These are phyloP conservation scores for Rhodophaea formosa DNA, from an alignment of 2,888 invertebrate genomes.

Conservation along the genomic window DNA sequence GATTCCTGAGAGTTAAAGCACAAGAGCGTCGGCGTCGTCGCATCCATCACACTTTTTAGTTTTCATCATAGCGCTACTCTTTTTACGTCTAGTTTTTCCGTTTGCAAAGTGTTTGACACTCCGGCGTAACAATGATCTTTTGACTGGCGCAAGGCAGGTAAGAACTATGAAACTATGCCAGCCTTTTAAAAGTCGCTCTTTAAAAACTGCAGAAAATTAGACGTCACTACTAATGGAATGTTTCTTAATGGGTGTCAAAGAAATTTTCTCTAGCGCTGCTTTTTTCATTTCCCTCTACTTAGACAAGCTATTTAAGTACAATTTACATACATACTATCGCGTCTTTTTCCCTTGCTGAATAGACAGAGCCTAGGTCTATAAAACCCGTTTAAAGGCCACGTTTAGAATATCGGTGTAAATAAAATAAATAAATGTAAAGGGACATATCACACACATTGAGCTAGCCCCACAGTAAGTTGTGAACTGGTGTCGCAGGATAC, in stretches of 20 bases:
- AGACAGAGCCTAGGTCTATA: too few species aligned
- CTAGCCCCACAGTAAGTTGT: too few species aligned
- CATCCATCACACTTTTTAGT: background rate
- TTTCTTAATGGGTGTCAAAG: slow-evolving; percentile 8
- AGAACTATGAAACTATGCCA: slow-evolving; percentile 45
- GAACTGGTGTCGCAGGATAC: too few species aligned
- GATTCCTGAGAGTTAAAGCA: too few species aligned
- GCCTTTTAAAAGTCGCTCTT: slow-evolving; percentile 37
- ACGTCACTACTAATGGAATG: slow-evolving; percentile 41
- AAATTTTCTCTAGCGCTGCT: slow-evolving; percentile 3
- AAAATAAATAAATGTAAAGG: too few species aligned
- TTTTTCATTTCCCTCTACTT: background rate
- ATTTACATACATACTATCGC: too few species aligned
- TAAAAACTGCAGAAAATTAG: slow-evolving; percentile 56
- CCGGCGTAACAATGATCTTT: slow-evolving; percentile 67
- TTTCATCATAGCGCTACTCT: background rate
- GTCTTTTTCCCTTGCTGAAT: too few species aligned
- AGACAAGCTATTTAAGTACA: background rate
- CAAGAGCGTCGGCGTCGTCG: too few species aligned
- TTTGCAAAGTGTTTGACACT: slow-evolving; percentile 56
- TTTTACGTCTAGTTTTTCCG: slow-evolving; percentile 25
- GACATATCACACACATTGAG: too few species aligned
- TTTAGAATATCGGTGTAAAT: too few species aligned
- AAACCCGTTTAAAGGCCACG: too few species aligned
- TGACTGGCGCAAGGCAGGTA: slow-evolving; percentile 53